Evolutionary conservation across 2,113 vertebrate genomes (phyloP).

Genomic region (Solea solea): DNA sequence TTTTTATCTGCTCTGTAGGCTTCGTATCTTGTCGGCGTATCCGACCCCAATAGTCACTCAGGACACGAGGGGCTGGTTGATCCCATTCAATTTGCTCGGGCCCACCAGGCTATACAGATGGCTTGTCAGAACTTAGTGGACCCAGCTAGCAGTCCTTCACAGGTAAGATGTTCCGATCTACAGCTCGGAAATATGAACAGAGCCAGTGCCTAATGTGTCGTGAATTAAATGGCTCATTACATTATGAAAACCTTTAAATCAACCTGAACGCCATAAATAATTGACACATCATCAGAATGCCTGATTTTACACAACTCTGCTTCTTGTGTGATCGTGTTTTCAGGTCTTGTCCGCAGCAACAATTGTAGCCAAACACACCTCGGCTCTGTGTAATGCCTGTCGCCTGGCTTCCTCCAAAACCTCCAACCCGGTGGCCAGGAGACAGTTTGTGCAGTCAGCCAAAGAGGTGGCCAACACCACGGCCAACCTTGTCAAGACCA

Average conservation of each 20-base stretch:
- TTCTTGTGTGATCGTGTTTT: constrained; percentile 3
- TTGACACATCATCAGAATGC: constrained; percentile 3
- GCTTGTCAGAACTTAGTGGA: constrained; percentile 98
- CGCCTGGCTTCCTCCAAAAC: constrained; percentile 98
- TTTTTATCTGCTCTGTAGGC: constrained; percentile 79
- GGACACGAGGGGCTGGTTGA: constrained; percentile 98
- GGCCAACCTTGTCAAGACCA: constrained; percentile 98
- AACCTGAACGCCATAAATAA: background rate
- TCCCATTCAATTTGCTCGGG: constrained; percentile 96
- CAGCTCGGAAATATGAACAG: constrained; percentile 5
- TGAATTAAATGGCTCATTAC: constrained; percentile 26
- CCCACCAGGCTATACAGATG: constrained; percentile 99
- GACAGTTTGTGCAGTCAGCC: constrained; percentile 98
- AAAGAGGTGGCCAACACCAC: constrained; percentile 99
- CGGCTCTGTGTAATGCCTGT: constrained; percentile 96
- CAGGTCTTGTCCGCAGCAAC: constrained; percentile 98
- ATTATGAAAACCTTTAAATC: constrained; percentile 17
- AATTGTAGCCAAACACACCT: constrained; percentile 98
- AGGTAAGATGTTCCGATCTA: constrained; percentile 81
- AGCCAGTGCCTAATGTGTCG: constrained; percentile 5
- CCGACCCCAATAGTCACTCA: constrained; percentile 97
- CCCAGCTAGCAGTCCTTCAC: constrained; percentile 94
- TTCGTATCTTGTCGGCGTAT: constrained; percentile 96
- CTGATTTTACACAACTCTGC: constrained; percentile 16
- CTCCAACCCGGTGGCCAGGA: constrained; percentile 94